Evolutionary conservation across 1,140 invertebrate genomes (phyloP).

Genomic region (Subanguina moxae): DNA sequence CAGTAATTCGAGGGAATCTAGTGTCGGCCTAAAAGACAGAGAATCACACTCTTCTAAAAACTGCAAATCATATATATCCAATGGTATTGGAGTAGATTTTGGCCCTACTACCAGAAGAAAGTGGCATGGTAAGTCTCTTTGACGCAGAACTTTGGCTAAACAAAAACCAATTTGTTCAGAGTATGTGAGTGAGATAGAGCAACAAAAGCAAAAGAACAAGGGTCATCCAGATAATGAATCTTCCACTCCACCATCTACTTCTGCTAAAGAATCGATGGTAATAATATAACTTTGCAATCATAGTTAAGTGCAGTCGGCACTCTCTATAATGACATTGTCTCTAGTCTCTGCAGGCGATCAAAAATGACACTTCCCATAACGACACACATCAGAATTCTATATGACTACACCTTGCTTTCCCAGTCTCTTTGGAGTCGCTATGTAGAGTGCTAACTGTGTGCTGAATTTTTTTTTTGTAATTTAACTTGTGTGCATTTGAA

Average conservation of each 20-base stretch:
- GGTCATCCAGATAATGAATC: neutral
- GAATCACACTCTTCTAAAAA: neutral
- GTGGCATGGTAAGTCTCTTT: constrained; percentile 29
- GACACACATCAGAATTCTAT: too few relatives aligned
- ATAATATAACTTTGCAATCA: too few relatives aligned
- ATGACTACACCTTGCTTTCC: too few relatives aligned
- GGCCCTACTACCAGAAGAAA: constrained; percentile 52
- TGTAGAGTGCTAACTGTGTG: too few relatives aligned
- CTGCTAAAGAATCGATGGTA: neutral
- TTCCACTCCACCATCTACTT: neutral
- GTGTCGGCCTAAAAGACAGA: constrained; percentile 11
- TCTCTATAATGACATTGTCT: too few relatives aligned
- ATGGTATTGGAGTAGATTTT: constrained; percentile 24
- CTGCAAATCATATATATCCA: constrained; percentile 7
- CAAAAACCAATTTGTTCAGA: constrained; percentile 13
- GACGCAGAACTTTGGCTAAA: too few relatives aligned
- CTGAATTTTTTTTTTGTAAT: too few relatives aligned
- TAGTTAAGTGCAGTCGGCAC: too few relatives aligned
- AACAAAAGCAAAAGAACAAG: constrained; percentile 35
- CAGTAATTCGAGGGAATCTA: constrained; percentile 24
- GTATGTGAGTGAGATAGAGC: constrained; percentile 38
- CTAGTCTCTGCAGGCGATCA: too few relatives aligned
- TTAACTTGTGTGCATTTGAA: too few relatives aligned
- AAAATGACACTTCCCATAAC: too few relatives aligned
- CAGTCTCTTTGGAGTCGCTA: too few relatives aligned